Base-by-base conservation (phyloP, 2,113 vertebrate genomes). In the Psittacula cyanocephala region DNA sequence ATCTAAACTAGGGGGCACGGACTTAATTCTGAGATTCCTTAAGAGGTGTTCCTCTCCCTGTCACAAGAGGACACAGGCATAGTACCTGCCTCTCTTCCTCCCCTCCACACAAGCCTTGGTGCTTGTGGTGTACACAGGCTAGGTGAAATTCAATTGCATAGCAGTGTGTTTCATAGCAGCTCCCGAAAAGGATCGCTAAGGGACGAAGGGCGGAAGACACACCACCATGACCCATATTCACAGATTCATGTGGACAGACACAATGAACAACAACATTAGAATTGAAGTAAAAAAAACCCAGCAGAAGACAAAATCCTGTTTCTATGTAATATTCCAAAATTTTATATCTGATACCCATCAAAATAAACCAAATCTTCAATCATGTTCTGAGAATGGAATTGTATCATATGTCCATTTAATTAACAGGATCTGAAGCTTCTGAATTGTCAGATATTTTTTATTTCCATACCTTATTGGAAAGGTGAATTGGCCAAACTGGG, bases 101-200 rank as follows among this genome's bases (percentile, higher is more conserved):
- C 7, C 14, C 6, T 49, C 11, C 31, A 8, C 12, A 35, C 4
- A 0, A 55, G 11, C 6, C 41, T 8, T 67, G 31, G 7, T 3
- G 2, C 13, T 15, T 60, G 9, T 65, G 24, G 28, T 1, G 2
- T 17, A 55, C 20, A 39, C 13, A 64, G 55, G 4, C 14, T 35
- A 17, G 6, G 33, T 39, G 29, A 82, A 85, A 80, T 6, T 67
- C 37, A 44, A 1, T 8, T 6, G 7, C 46, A 5, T 10, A 84
- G 17, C 6, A 24, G 9, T 35, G 19, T 23, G 5, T 57, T 55
- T 68, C 13, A 25, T 5, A 33, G 33, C 55, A 6, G 3, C 5
- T 3, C 11, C 4, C 13, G 50, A 47, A 27, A 1, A 68, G 10
- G 11, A 46, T 37, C 67, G n/a, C 31, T 53, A 46, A 25, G 13